Base-by-base conservation (phyloP, 1,140 invertebrate species). In the Psix sp. region DNA sequence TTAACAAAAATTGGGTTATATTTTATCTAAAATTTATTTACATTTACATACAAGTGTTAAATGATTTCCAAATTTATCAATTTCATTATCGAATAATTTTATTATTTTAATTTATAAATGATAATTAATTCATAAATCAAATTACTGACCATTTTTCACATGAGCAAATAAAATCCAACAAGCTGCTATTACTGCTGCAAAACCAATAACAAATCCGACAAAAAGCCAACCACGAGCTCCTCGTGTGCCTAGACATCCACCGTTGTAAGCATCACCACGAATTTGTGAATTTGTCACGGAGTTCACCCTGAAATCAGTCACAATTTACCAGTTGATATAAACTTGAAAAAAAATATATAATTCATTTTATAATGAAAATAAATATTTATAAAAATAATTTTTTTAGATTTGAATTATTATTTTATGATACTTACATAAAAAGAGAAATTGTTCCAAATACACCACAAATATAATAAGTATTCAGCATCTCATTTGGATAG, bases 191-290 rank as follows among this genome's bases (percentile, higher is more conserved):
- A 99, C 91, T 2, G 96, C 92, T 0, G 95, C 95, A 88, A 99
- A 99, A 48, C 96, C 96, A 76, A 99, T 90, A 0, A 99, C 92
- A 88, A 99, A 98, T 3, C 97, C 98, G 39, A 98, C 86, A 81
- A 99, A 98, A 0, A 99, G 88, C 96, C 97, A 99, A n/a, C 96
- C 90, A 59, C 95, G 90, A 10, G 96, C 95, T 39, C 96, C 96
- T 84, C 94, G 91, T 1, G 95, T 91, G 7, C 96, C 97, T 52
- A 97, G 88, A 82, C 94, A 96, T 0, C 96, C 96, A 14, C 92
- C 94, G 11, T 93, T 92, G 81, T 95, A 97, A 2, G 91, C 88
- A 82, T 97, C 95, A 17, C 95, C 96, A 80, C 95, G 86, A n/a
- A 93, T 91, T 89, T 98, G 95, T 43, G 95, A 94, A 90, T 98